Evolutionary conservation across 92 coral and sea anemone species (phyloP).

Genomic region (Isaurus tuberculatus): DNA sequence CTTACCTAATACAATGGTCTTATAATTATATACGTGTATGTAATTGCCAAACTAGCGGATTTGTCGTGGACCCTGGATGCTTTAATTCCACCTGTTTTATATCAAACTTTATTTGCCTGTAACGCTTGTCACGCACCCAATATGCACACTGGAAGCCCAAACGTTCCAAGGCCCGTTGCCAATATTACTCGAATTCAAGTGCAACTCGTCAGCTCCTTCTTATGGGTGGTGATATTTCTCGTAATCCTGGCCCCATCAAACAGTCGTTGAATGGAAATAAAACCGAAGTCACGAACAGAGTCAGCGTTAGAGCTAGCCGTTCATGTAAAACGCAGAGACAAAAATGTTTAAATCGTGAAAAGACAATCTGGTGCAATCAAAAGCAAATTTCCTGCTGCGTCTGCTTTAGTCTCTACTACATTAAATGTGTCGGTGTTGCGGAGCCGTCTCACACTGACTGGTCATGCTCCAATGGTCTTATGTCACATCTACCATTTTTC

Average conservation of each 20-base stretch:
- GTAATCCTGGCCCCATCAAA: conserved; percentile 7
- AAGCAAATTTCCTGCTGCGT: conserved; percentile 41
- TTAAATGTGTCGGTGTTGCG: conserved; percentile 47
- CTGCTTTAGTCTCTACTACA: conserved; percentile 49
- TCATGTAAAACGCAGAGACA: conserved; percentile 15
- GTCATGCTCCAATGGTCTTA: conserved; percentile 49
- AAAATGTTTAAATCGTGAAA: conserved; percentile 61
- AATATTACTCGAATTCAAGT: conserved; percentile 21
- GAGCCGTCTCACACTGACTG: conserved; percentile 52
- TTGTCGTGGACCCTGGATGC: too few species aligned
- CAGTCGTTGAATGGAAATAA: conserved; percentile 1
- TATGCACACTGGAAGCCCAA: conserved; percentile 18
- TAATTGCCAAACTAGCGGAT: too few species aligned
- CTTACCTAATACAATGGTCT: too few species aligned
- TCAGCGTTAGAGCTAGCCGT: conserved; percentile 19
- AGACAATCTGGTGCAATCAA: conserved; percentile 58
- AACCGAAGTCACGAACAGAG: conserved; percentile 19
- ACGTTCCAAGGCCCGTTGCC: conserved; percentile 17
- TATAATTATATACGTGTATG: too few species aligned
- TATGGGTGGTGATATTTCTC: conserved; percentile 27
- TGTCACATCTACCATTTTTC: conserved; percentile 43
- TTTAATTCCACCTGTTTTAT: too few species aligned
- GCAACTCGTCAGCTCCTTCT: conserved; percentile 25
- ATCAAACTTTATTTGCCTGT: neutral
- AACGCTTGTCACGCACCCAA: conserved; percentile 10